phyloP scores from a whole-genome alignment of 2,888 invertebrate species.

The Smittia aterrima region DNA sequence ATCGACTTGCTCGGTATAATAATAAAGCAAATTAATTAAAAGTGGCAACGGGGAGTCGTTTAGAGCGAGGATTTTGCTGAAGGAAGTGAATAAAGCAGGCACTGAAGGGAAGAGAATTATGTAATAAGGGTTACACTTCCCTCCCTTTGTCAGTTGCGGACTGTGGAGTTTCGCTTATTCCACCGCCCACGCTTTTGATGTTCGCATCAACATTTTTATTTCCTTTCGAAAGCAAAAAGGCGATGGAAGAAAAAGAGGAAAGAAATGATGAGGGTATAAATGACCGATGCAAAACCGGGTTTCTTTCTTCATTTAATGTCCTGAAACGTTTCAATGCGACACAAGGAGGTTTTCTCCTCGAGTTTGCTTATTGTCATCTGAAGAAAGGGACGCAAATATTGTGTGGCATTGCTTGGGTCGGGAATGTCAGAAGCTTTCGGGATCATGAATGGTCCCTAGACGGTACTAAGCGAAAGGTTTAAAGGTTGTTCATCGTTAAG shows the following conservation, averaged over 20 bases:
- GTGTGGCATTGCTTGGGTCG: too few relatives aligned
- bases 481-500: too few relatives aligned
- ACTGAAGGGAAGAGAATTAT: background rate
- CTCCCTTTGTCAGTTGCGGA: background rate
- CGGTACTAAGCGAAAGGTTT: too few relatives aligned
- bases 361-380: background rate
- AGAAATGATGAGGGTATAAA: conserved; percentile 36
- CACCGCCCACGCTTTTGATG: background rate
- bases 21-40: conserved; percentile 41
- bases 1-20: conserved; percentile 7
- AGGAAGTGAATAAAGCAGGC: background rate
- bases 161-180: background rate
- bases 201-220: background rate
- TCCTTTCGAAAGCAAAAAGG: background rate
- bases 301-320: conserved; percentile 22
- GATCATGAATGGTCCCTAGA: too few relatives aligned
- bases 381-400: background rate
- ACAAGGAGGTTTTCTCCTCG: background rate
- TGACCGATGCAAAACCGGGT: background rate
- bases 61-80: background rate
- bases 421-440: too few relatives aligned
- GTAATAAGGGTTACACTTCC: background rate
- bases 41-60: conserved; percentile 35
- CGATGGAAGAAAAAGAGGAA: background rate
- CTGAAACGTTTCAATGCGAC: conserved; percentile 1